Base-by-base conservation (phyloP, 1,140 invertebrate species). In the Procambarus virginalis region DNA sequence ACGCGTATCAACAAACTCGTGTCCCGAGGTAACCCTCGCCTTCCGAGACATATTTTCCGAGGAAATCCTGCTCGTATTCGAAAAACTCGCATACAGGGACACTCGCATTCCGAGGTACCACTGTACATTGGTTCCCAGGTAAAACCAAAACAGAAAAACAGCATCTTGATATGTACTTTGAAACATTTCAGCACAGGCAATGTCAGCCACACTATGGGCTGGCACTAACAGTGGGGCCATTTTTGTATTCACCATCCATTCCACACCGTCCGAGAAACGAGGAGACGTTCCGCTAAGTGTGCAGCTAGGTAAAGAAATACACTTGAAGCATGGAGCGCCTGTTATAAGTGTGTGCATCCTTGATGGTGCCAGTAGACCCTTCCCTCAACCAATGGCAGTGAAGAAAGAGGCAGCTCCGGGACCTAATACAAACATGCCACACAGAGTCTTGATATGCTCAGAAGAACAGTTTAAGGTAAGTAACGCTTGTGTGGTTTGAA, bases 391-490 rank as follows among this genome's bases (percentile, higher is more conserved):
- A 0, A 94, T 96, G 60, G 97, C 97, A 93, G 93, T 95, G 92
- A 94, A 96, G 77, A 96, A 97, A 92, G 95, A 96, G 64, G 95
- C 95, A 20, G 95, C 96, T 22, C 95, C 96, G 2, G 94, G 95
- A 2, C 51, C 93, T 93, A 96, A 96, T 93, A 94, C 94, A 45
- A 94, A 95, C 48, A 95, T 95, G 75, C 96, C 96, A 1, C 97
- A 98, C 94, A 96, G 96, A 93, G 97, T 99, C 8, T 95, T 99
- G 49, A 99, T 99, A 92, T 97, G 97, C 77, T 98, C 97, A 48
- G 98, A 99, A 94, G 98, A 99, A 94, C 99, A 99, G 94, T 98
- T 99, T 93, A 99, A 99, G 94, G 95, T 96, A 73, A 73, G n/a
- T 34, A 34, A 2, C 34, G n/a, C 22, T 34, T 73, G 2, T 55